Evolutionary conservation across 2,113 vertebrate species (phyloP), one percentile per base, ranked within the genome.

Genomic region (Anseranas semipalmata): DNA sequence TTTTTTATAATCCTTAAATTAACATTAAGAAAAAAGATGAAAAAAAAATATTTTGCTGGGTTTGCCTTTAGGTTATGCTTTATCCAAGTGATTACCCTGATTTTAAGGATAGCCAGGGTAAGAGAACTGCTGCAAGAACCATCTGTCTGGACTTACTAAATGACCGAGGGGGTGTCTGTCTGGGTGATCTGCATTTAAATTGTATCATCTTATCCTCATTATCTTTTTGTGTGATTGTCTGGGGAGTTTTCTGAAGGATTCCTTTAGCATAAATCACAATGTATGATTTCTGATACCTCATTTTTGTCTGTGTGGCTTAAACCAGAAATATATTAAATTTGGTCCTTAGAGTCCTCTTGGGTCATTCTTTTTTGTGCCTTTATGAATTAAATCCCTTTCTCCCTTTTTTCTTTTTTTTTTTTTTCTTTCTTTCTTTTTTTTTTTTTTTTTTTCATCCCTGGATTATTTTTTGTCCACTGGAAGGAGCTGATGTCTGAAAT

Each of bases 101-200:
- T 92, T 93, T 90, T 86, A 78, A 90, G 65, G 43, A 46, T 85
- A 92, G 55, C 76, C 66, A 46, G 45, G 20, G 15, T 90, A 93
- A 84, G 60, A 80, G 55, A 83, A 75, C 22, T 90, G 52, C 85
- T 89, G 90, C 35, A 72, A 91, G 85, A 93, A 68, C 88, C 84
- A 89, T 94, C 72, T 96, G 92, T 95, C 80, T 92, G 75, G 79
- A 92, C 79, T 93, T 90, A 90, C 32, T 93, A 92, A 93, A 95
- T 95, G 79, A 90, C 83, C 5, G 0, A 94, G 72, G 90, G 76
- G 37, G 83, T 94, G 82, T 93, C 87, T 96, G 95, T 96, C 90
- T 94, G 87, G 82, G 87, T 96, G 92, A 97, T 96, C 87, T 90
- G 87, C 89, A 93, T 96, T 97, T 91, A 93, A 92, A 92, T 96